These are phyloP conservation scores for Copsychus sechellarum DNA, from an alignment of 2,113 vertebrate species.

Conservation along the genomic window DNA sequence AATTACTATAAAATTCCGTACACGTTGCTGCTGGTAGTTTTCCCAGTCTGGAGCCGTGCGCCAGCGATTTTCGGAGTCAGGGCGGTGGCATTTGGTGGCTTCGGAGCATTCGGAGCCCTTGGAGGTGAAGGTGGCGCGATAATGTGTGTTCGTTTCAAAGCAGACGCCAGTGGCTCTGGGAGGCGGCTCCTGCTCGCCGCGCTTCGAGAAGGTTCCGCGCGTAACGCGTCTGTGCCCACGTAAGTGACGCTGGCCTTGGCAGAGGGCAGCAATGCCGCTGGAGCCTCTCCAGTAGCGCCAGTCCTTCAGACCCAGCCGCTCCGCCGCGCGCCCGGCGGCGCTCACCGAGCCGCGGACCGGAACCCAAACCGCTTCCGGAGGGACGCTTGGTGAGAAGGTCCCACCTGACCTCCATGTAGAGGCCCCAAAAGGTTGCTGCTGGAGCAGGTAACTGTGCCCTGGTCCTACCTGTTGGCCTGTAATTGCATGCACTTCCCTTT, in stretches of 20 bases:
- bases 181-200: not conserved
- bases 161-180: not conserved
- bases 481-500: not conserved
- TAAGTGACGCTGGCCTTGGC: not conserved
- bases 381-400: not conserved
- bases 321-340: fast-evolving
- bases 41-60: fast-evolving
- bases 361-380: not conserved
- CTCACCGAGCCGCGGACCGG: not conserved
- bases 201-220: constrained; percentile 40
- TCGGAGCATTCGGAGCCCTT: not conserved
- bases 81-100: not conserved
- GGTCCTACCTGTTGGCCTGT: not conserved
- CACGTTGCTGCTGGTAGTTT: fast-evolving
- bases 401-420: not conserved
- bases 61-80: fast-evolving
- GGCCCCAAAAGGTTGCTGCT: not conserved
- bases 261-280: not conserved
- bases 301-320: not conserved
- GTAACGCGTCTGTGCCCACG: not conserved
- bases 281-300: not conserved
- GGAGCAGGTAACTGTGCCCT: not conserved
- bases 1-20: not conserved
- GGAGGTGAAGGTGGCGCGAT: not conserved
- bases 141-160: not conserved